Evolutionary conservation across 2,113 vertebrate genomes (phyloP), one percentile per base, ranked within the genome.

Genomic region (Tretioscincus oriximinensis): DNA sequence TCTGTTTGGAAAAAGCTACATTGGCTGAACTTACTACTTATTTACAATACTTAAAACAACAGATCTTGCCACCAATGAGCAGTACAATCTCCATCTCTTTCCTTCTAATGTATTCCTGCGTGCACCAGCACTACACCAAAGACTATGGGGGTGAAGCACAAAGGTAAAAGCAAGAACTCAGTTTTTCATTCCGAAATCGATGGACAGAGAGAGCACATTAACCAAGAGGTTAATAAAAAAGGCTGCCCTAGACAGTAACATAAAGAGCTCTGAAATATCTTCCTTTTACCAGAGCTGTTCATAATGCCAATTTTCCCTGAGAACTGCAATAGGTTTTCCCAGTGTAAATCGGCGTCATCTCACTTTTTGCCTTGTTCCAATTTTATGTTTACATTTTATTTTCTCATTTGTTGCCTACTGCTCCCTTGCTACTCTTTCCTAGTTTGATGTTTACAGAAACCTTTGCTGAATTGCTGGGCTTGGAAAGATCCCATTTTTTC

Each of bases 361-460:
- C 87, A 88, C 84, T 92, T 94, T 94, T 88, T 86, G 87, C 89
- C 83, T 91, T 91, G 81, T 89, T 94, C 87, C 90, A 89, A 85
- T 91, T 95, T 94, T 93, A 93, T 94, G 95, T 93, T 95, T 94
- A 93, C 93, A 94, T 95, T 96, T 94, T 95, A 95, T 94, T 94
- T 95, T 94, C 93, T 94, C 94, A 92, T 95, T 94, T 93, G 88
- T 86, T 93, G 85, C 84, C 81, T 89, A 14, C 83, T 94, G 91
- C 93, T 91, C 94, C 93, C 93, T 80, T 92, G 93, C 91, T 92
- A 90, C 94, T 90, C 90, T 90, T 94, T 92, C 92, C 88, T 84
- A 85, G 89, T 51, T 78, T 82, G 84, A 74, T 93, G 93, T 95
- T 95, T 94, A 94, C 93, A 93, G 86, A 95, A 89, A 93, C 91